phyloP scores from a whole-genome alignment of 1,140 invertebrate species.

The Caenorhabditis tropicalis region DNA sequence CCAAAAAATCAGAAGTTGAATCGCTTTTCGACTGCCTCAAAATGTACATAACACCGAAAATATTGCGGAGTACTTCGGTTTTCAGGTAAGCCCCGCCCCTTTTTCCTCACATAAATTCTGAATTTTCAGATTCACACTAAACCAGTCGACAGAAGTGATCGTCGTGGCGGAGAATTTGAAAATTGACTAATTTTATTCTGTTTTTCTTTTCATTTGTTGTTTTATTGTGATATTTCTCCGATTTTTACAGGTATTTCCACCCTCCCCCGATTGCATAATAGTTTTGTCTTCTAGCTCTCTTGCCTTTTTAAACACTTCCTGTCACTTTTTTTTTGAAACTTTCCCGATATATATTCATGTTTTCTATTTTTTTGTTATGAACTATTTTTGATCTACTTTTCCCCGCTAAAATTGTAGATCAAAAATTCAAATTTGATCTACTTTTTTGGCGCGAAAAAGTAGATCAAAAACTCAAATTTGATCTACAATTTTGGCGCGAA shows the following conservation, averaged over 20 bases:
- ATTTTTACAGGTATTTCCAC: neutral
- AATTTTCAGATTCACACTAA: neutral
- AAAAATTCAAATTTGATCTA: no score
- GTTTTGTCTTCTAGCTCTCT: neutral
- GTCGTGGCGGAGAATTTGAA: neutral
- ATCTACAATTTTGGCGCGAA: no score
- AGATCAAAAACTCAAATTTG: no score
- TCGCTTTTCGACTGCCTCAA: constrained; percentile 11
- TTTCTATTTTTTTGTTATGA: no score
- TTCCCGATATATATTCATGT: no score
- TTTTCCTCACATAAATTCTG: neutral
- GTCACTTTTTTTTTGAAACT: no score
- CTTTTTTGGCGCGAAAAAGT: no score
- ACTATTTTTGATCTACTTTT: no score
- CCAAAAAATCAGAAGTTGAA: neutral
- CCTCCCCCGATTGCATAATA: neutral
- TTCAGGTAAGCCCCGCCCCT: neutral
- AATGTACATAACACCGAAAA: constrained; percentile 16
- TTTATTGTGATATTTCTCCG: neutral
- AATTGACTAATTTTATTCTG: neutral
- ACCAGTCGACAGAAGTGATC: constrained; percentile 13
- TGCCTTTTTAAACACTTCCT: no score
- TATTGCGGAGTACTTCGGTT: neutral
- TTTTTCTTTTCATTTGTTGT: neutral
- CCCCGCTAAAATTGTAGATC: no score